Evolutionary conservation across 2,113 vertebrate genomes (phyloP), one percentile per base, ranked within the genome.

Genomic region (Sterrhoptilus dennistouni): DNA sequence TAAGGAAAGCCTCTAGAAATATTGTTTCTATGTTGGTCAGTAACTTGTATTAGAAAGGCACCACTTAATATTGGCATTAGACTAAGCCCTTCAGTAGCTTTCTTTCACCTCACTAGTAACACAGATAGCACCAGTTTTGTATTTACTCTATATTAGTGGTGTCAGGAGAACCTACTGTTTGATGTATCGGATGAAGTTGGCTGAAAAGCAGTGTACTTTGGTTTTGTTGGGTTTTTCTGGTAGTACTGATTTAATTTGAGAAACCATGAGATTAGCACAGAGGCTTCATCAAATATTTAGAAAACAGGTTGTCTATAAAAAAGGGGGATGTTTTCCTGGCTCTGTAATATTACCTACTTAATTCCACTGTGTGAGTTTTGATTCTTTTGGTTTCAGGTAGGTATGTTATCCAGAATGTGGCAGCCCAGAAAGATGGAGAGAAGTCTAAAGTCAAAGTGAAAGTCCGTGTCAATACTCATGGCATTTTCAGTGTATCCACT

Each of bases 361-460:
- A 63, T 85, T 79, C 19, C 20, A 53, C 14, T 75, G 44, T 52
- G 25, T 81, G 44, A 92, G 14, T 63, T 36, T 50, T 45, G 9
- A 9, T 84, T 89, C 8, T 92, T 96, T 53, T 66, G 31, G 8
- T 54, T 94, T 36, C 88, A 99, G 98, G 98, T 49, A 98, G 98
- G 66, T 98, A 98, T 64, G 28, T 98, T 78, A 98, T 99, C 71
- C 98, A 98, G 95, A 98, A 98, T 59, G 97, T 99, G 87, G 97
- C 97, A 85, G 95, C 98, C 15, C 98, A 98, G 91, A 98, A 98
- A 88, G 98, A 98, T 52, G 98, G 98, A 89, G 98, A 98, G 66
- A 98, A 98, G 71, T 98, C 98, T 35, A 98, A 95, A 93, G 98
- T 98, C 50, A 98, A 98, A 91, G 98, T 98, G 45, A 98, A 98